phyloP scores from a whole-genome alignment of 2,797 vertebrate genomes.

The Characodon lateralis region DNA sequence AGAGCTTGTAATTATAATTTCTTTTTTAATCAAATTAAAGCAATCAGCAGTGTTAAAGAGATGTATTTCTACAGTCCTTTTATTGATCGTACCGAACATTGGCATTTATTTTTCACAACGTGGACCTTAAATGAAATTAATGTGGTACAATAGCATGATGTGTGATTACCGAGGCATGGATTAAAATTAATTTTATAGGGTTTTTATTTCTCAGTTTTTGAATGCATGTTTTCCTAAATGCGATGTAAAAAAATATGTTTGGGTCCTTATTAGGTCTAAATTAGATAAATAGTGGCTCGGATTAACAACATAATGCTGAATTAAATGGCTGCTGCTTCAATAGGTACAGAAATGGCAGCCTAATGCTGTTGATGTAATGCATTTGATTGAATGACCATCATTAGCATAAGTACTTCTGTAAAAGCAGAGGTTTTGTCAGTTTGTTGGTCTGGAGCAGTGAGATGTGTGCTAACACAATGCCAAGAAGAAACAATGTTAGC shows the following conservation, averaged over 20 bases:
- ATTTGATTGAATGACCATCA: slow-evolving; percentile 3
- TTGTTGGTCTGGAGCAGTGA: background rate
- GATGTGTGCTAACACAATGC: background rate
- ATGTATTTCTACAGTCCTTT: slow-evolving; percentile 55
- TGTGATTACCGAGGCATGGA: slow-evolving; percentile 42
- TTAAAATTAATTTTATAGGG: slow-evolving; percentile 36
- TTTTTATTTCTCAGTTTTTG: slow-evolving; percentile 38
- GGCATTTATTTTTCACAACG: slow-evolving; percentile 53
- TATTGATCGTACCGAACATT: slow-evolving; percentile 33
- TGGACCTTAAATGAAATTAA: slow-evolving; percentile 53
- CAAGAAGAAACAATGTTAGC: background rate
- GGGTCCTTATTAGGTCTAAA: background rate
- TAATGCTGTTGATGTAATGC: background rate
- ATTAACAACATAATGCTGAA: slow-evolving; percentile 1
- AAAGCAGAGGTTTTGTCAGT: background rate
- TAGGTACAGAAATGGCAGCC: background rate
- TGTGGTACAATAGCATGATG: background rate
- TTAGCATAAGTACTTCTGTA: slow-evolving; percentile 7
- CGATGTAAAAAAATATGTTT: background rate
- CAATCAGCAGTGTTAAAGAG: slow-evolving; percentile 57
- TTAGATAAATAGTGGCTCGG: background rate
- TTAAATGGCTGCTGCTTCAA: background rate
- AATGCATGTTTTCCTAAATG: background rate
- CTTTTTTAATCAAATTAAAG: slow-evolving; percentile 68
- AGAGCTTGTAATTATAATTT: slow-evolving; percentile 62